Percentiles rank a stretch among this genome's conserved stretches.
phyloP scores from a whole-genome alignment of 2,888 invertebrate species.

The Pammene fasciana region DNA sequence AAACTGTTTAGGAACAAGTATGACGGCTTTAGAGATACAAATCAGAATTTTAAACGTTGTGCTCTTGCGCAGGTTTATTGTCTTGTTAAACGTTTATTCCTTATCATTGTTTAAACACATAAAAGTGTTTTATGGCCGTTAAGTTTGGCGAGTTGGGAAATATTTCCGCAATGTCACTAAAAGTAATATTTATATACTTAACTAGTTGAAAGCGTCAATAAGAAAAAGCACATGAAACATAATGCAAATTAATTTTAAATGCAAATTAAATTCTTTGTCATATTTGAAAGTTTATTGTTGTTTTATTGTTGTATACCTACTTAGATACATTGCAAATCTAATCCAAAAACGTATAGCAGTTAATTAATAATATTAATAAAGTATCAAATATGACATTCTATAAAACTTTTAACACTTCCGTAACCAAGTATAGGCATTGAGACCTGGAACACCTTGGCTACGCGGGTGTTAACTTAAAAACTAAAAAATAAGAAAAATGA shows the following conservation, averaged over 20 bases:
- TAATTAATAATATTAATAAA: constrained; percentile 34
- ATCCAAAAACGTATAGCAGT: background rate
- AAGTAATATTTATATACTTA: background rate
- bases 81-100: constrained; percentile 56
- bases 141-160: constrained; percentile 8
- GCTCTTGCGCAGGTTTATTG: constrained; percentile 62
- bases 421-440: background rate
- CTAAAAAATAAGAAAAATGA: constrained; percentile 83
- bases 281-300: constrained; percentile 26
- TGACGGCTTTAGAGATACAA: constrained; percentile 55
- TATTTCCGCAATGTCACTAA: background rate
- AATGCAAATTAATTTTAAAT: constrained; percentile 46
- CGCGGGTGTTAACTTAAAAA: constrained; percentile 63
- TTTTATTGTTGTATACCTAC: background rate
- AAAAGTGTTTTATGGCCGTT: constrained; percentile 26
- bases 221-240: constrained; percentile 54
- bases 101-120: constrained; percentile 29
- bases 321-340: background rate
- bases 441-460: constrained; percentile 24
- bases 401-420: constrained; percentile 32
- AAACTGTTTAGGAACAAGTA: constrained; percentile 45
- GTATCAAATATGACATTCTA: constrained; percentile 44
- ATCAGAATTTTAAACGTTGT: constrained; percentile 64
- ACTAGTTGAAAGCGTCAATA: constrained; percentile 54
- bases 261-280: constrained; percentile 48